Base-by-base conservation (phyloP, 1,140 invertebrate genomes). In the Drosophila parabipectinata region DNA sequence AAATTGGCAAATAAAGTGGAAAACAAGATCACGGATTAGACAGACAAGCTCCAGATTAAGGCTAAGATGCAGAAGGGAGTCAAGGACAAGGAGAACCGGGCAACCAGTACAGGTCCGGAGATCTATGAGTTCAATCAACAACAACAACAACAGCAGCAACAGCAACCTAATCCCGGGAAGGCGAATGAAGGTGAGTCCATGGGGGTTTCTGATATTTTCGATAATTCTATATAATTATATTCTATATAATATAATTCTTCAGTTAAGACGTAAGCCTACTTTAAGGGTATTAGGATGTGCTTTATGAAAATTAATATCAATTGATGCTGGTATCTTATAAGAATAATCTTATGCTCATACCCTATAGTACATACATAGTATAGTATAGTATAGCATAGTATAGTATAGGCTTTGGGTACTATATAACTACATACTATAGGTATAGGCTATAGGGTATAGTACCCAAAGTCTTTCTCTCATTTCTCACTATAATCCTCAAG, bases 41-140 rank as follows among this genome's bases (percentile, higher is more conserved):
- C 14, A n/a, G 53, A 18, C 1, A 34, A 32, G 15, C 24, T 9
- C 12, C 14, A n/a, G 4, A 26, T 8, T 0, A 12, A 9, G 14
- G n/a, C 1, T 3, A 24, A 52, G 5, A 87, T 84, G 81, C 81
- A 80, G 54, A 84, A 85, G 61, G 62, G 62, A 59, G 72, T 50
- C 44, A 87, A 73, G 50, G 77, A 84, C 44, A 84, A 73, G 81
- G 81, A 67, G 48, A 56, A 62, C 73, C 37, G 56, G 51, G 34
- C 52, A 24, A 21, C 37, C 30, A 1, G 18, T 4, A 5, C n/a
- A 18, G 47, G 1, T 18, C 60, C 60, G 34, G 60, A 61, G 21
- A 37, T 52, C 51, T 54, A 34, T 12, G 47, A 77, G 44, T 37
- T 62, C 32, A 47, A 39, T 6, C 8, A 52, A 3, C 48, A 18